These are phyloP conservation scores for Psophia crepitans DNA, from an alignment of 2,113 vertebrate genomes.

Conservation along the genomic window DNA sequence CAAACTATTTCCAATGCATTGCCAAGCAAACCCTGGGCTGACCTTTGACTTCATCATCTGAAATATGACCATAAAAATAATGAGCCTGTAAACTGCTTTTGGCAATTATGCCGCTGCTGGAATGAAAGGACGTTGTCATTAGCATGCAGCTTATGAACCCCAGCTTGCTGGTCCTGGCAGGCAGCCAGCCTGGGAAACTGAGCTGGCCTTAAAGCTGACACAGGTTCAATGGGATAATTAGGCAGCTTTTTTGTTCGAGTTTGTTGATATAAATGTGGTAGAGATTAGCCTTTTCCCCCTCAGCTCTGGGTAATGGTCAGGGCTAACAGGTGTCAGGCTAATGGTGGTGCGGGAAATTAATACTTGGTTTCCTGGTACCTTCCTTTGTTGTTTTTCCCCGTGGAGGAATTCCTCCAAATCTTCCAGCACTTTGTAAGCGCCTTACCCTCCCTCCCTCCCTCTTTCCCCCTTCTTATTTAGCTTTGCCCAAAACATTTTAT, in stretches of 20 bases:
- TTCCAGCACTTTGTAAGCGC: slow-evolving; percentile 51
- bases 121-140: slow-evolving; percentile 87
- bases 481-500: slow-evolving; percentile 54
- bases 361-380: slow-evolving; percentile 88
- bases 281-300: slow-evolving; percentile 86
- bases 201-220: slow-evolving; percentile 75
- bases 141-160: slow-evolving; percentile 84
- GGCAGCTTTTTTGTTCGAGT: slow-evolving; percentile 89
- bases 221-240: slow-evolving; percentile 92
- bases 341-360: slow-evolving; percentile 90
- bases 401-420: slow-evolving; percentile 70
- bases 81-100: slow-evolving; percentile 80
- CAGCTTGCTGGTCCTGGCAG: slow-evolving; percentile 83
- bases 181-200: slow-evolving; percentile 81
- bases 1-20: slow-evolving; percentile 43
- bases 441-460: neutral
- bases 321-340: slow-evolving; percentile 95
- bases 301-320: slow-evolving; percentile 86
- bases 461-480: neutral
- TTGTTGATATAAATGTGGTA: slow-evolving; percentile 98
- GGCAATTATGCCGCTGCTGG: slow-evolving; percentile 82
- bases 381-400: slow-evolving; percentile 78
- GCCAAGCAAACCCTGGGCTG: slow-evolving; percentile 68
- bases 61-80: slow-evolving; percentile 81
- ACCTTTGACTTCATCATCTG: slow-evolving; percentile 79